Conservation (phyloP, 2,888 invertebrate genomes). For the Prosapia bicincta region DNA sequence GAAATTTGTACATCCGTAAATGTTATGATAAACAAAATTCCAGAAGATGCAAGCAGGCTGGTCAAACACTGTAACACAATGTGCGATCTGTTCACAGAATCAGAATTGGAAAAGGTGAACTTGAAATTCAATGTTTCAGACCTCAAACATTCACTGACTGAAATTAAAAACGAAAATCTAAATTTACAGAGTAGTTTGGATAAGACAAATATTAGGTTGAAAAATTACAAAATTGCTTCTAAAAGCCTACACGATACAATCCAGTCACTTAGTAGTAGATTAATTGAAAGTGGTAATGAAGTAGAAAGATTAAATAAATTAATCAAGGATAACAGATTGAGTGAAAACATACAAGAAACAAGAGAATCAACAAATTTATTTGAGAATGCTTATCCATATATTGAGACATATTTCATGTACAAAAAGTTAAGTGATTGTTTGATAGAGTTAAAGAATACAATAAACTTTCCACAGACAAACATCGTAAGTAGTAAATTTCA, state of each 20-base stretch:
- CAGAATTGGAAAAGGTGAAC: neutral
- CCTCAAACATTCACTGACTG: neutral
- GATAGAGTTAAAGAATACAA: neutral
- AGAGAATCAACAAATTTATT: too few species aligned
- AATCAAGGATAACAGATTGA: neutral
- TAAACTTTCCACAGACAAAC: too few species aligned
- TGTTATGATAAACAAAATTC: neutral
- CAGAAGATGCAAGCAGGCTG: neutral
- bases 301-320: neutral
- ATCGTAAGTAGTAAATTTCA: too few species aligned
- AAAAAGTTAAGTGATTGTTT: neutral
- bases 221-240: neutral
- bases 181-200: neutral
- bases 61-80: neutral
- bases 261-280: neutral
- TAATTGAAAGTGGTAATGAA: neutral
- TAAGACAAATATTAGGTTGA: neutral
- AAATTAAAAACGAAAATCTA: neutral
- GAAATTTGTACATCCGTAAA: neutral
- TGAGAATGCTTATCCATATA: too few species aligned
- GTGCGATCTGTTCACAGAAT: neutral
- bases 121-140: neutral
- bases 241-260: neutral
- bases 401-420: too few species aligned
- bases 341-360: too few species aligned